These are phyloP conservation scores for Argyresthia goedartella DNA, from an alignment of 2,888 invertebrate species.

Conservation along the genomic window DNA sequence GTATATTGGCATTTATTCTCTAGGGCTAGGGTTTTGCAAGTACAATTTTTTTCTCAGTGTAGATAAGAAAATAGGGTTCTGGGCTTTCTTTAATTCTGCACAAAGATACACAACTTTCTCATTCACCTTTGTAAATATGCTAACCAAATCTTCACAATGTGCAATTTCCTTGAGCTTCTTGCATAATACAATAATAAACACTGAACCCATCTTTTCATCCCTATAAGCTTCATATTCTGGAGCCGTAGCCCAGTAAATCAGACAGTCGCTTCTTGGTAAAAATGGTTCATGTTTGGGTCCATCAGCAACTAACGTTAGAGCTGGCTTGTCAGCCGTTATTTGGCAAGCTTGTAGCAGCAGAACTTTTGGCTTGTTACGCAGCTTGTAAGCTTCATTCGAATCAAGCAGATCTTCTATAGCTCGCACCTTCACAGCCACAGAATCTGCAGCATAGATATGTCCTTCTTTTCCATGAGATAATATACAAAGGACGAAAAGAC, in stretches of 20 bases:
- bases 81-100: conserved; percentile 23
- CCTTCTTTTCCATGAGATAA: conserved; percentile 56
- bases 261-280: conserved; percentile 38
- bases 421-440: conserved; percentile 48
- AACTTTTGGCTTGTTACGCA: conserved; percentile 47
- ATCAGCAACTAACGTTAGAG: conserved; percentile 34
- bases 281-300: conserved; percentile 20
- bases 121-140: conserved; percentile 50
- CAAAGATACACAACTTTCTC: conserved; percentile 31
- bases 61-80: conserved; percentile 45
- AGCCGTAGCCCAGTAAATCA: conserved; percentile 56
- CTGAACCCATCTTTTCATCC: conserved; percentile 36
- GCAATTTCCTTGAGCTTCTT: conserved; percentile 25
- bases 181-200: conserved; percentile 54
- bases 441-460: conserved; percentile 52
- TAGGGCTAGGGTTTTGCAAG: conserved; percentile 15
- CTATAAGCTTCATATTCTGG: conserved; percentile 54
- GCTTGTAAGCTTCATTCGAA: conserved; percentile 30
- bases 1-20: too few species aligned
- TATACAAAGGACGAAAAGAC: conserved; percentile 55
- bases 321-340: conserved; percentile 26
- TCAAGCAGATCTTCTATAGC: conserved; percentile 47
- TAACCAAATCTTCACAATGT: conserved; percentile 35
- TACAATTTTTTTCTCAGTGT: conserved; percentile 50
- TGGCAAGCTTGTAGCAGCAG: conserved; percentile 58